Evolutionary conservation across 2,888 invertebrate species (phyloP).

Genomic region (Temnothorax unifasciatus): DNA sequence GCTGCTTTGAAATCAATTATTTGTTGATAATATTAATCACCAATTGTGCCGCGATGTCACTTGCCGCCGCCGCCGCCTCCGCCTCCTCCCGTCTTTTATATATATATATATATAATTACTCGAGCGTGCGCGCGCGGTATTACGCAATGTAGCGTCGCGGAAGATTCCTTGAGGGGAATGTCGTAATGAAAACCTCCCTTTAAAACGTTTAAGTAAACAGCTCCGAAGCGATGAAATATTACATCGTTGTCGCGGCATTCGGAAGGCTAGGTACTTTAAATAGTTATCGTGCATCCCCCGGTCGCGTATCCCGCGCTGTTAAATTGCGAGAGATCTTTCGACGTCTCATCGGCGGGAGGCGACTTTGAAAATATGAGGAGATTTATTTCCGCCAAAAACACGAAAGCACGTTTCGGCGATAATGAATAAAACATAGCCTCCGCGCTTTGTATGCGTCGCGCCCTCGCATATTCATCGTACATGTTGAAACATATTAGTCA

Average conservation of each 20-base stretch:
- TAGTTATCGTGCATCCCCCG: constrained; percentile 22
- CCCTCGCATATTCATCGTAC: constrained; percentile 14
- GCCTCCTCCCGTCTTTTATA: neutral
- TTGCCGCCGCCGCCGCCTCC: no score
- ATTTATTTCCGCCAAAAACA: neutral
- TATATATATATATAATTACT: constrained; percentile 16
- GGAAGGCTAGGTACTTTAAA: constrained; percentile 24
- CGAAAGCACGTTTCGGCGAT: neutral
- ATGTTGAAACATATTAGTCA: constrained; percentile 14
- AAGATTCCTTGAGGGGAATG: constrained; percentile 33
- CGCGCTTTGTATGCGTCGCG: neutral
- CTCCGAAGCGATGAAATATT: constrained; percentile 38
- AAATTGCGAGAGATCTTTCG: constrained; percentile 6
- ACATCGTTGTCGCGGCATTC: constrained; percentile 21
- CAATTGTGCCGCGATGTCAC: constrained; percentile 30
- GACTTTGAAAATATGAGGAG: constrained; percentile 1
- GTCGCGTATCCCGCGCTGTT: neutral
- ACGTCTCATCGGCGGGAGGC: neutral
- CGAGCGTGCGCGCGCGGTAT: neutral
- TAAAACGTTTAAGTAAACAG: constrained; percentile 30
- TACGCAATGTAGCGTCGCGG: neutral
- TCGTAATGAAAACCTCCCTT: constrained; percentile 27
- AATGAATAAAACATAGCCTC: constrained; percentile 16
- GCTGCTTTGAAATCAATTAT: constrained; percentile 52
- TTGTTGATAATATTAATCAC: constrained; percentile 54